A percentile compares a stretch with the other conserved stretches of the same genome.
These are phyloP conservation scores for Allolobophora icterica DNA, from an alignment of 2,888 invertebrate species.

Conservation along the genomic window DNA sequence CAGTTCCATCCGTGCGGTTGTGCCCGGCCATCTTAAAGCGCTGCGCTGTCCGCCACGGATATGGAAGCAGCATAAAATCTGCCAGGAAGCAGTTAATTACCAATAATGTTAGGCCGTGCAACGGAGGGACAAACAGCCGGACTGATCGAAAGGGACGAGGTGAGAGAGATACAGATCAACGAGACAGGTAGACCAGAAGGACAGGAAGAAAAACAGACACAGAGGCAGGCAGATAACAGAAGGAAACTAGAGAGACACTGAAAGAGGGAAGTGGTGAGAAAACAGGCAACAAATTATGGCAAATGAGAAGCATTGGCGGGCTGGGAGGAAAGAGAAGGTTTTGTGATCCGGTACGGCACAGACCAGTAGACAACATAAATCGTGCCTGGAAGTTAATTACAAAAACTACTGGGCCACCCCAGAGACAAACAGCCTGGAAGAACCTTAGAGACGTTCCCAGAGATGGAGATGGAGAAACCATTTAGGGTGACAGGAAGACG, in stretches of 20 bases:
- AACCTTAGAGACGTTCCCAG: not conserved
- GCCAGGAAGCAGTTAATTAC: slow-evolving; percentile 10
- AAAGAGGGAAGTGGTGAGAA: not conserved
- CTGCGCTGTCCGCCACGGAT: not conserved
- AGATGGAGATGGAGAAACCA: not conserved
- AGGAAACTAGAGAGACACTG: not conserved
- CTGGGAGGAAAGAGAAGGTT: not conserved
- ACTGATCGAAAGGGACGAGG: not conserved
- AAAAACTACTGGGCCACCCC: not conserved
- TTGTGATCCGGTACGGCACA: not conserved
- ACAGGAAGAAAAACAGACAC: not conserved
- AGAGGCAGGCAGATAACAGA: not conserved
- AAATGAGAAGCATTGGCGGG: not conserved
- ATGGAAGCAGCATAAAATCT: not conserved
- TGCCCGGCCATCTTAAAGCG: not conserved
- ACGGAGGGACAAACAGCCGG: not conserved
- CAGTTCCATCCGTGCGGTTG: not conserved
- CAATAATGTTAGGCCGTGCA: not conserved
- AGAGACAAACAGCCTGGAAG: not conserved
- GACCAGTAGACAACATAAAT: not conserved
- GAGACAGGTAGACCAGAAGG: not conserved
- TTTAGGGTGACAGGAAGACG: not conserved
- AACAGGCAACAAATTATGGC: slow-evolving; percentile 3
- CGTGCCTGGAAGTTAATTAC: slow-evolving; percentile 3
- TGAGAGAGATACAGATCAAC: not conserved